Conservation (phyloP, 2,888 invertebrate genomes). For the Leucophenga montana region DNA sequence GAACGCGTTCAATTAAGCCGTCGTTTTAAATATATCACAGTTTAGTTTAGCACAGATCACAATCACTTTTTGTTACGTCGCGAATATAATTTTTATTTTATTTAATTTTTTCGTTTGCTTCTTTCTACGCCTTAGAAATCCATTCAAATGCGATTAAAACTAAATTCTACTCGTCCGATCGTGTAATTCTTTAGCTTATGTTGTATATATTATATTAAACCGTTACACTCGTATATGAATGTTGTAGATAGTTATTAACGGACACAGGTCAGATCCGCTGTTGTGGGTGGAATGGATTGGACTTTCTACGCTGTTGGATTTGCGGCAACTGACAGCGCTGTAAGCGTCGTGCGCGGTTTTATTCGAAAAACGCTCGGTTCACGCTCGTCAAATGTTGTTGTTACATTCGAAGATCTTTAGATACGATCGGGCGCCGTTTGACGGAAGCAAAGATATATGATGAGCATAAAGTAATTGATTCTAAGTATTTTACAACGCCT, state of each 20-base stretch:
- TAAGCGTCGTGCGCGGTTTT: conserved; percentile 56
- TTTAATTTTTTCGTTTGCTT: conserved; percentile 5
- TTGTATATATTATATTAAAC: background rate
- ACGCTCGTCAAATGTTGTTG: background rate
- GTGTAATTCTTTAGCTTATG: conserved; percentile 30
- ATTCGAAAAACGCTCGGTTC: conserved; percentile 35
- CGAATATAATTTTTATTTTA: too few species aligned
- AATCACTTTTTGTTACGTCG: conserved; percentile 14
- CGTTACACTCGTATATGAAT: too few species aligned
- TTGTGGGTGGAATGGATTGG: background rate
- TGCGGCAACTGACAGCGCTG: conserved; percentile 50
- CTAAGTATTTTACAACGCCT: too few species aligned
- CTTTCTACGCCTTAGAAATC: conserved; percentile 15
- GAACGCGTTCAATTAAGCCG: conserved; percentile 15
- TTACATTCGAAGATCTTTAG: conserved; percentile 27
- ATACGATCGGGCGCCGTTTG: background rate
- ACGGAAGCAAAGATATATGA: conserved; percentile 10
- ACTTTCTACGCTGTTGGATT: conserved; percentile 24
- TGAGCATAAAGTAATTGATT: conserved; percentile 16
- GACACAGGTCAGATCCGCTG: background rate
- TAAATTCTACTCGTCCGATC: conserved; percentile 1
- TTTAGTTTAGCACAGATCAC: conserved; percentile 34
- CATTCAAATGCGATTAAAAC: conserved; percentile 31
- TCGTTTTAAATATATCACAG: conserved; percentile 40
- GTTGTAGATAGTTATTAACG: background rate